Percentiles rank a stretch among this genome's conserved stretches.
Evolutionary conservation across 2,797 vertebrate genomes (phyloP).

Genomic region (Danionella dracula): DNA sequence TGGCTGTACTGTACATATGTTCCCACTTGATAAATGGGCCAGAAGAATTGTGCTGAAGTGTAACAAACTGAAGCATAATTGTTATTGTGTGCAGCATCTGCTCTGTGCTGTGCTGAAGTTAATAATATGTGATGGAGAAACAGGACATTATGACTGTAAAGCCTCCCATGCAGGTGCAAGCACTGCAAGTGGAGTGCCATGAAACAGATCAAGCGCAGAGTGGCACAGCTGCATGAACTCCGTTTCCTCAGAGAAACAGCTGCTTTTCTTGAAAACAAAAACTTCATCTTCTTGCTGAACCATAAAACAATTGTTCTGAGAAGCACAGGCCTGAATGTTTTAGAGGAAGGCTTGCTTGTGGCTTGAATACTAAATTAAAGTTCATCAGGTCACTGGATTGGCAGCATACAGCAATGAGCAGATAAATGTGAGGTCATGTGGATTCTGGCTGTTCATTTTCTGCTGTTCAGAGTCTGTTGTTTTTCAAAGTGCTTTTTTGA

Average conservation of each 20-base stretch:
- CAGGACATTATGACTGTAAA: slow-evolving; percentile 5
- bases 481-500: slow-evolving; percentile 57
- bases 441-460: slow-evolving; percentile 50
- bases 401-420: slow-evolving; percentile 47
- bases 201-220: slow-evolving; percentile 10
- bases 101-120: slow-evolving; percentile 25
- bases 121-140: slow-evolving; percentile 28
- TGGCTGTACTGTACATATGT: slow-evolving; percentile 16
- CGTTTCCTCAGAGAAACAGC: not conserved
- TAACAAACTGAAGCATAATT: slow-evolving; percentile 32
- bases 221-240: not conserved
- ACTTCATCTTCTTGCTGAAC: not conserved
- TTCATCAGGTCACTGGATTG: slow-evolving; percentile 18
- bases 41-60: slow-evolving; percentile 33
- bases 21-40: slow-evolving; percentile 17
- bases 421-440: slow-evolving; percentile 57
- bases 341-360: not conserved
- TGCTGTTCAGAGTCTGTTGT: slow-evolving; percentile 62
- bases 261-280: not conserved
- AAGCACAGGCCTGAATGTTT: not conserved
- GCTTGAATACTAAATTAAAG: slow-evolving; percentile 11
- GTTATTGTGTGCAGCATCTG: slow-evolving; percentile 29
- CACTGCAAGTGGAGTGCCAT: not conserved
- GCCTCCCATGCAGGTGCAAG: slow-evolving; percentile 20
- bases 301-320: not conserved